These are phyloP conservation scores for Corvus moneduloides DNA, from an alignment of 2,113 vertebrate genomes.

Conservation along the genomic window DNA sequence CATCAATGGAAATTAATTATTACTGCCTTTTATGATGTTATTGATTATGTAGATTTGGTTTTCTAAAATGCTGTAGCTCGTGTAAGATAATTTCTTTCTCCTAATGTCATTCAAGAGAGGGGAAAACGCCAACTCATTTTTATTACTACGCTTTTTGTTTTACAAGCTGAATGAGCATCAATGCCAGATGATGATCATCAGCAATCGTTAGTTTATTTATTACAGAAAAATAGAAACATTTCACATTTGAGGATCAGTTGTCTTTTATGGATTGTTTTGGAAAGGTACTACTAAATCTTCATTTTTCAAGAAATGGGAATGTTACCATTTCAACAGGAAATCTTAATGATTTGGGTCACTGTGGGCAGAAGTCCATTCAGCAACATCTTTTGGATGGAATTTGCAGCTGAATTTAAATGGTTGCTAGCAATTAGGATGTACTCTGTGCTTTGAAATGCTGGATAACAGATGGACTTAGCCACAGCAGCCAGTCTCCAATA, in stretches of 20 bases:
- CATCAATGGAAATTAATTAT: background rate
- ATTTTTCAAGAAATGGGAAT: background rate
- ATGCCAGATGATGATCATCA: background rate
- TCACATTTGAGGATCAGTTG: background rate
- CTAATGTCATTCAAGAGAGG: background rate
- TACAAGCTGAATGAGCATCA: background rate
- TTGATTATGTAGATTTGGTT: background rate
- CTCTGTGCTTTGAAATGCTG: background rate
- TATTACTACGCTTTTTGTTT: background rate
- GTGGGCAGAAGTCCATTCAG: background rate
- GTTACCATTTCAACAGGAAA: background rate
- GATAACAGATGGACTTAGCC: background rate
- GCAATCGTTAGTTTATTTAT: background rate
- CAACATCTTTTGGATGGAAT: background rate
- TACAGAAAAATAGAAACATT: background rate
- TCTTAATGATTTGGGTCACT: background rate
- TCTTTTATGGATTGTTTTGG: background rate
- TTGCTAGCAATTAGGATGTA: background rate
- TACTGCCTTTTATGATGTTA: background rate
- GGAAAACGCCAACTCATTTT: background rate
- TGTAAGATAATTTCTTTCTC: background rate
- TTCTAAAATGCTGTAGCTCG: background rate
- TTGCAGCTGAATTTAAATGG: background rate
- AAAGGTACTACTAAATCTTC: background rate
- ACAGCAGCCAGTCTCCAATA: rapidly evolving